These are phyloP conservation scores for Psittacus erithacus DNA, from an alignment of 2,113 vertebrate genomes.

Conservation along the genomic window DNA sequence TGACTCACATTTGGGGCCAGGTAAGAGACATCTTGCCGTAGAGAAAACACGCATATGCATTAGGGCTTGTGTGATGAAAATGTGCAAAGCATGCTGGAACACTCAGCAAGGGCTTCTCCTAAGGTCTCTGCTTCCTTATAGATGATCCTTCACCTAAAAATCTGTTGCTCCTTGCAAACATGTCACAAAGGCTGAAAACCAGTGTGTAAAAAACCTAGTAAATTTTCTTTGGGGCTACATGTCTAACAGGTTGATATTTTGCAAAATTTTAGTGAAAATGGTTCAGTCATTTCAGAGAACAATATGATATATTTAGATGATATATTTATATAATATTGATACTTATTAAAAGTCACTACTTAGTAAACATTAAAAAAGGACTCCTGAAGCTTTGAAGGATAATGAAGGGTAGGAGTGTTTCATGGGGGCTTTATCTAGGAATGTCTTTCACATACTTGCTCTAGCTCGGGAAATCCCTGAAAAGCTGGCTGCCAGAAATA, in stretches of 20 bases:
- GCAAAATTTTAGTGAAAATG: neutral
- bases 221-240: neutral
- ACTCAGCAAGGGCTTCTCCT: neutral
- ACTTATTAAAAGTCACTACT: neutral
- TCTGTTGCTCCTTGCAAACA: neutral
- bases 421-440: neutral
- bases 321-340: neutral
- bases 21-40: neutral
- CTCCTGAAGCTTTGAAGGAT: neutral
- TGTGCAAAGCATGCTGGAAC: neutral
- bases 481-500: neutral
- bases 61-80: neutral
- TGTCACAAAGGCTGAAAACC: neutral
- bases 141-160: neutral
- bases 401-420: neutral
- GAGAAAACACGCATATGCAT: neutral
- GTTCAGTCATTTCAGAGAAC: neutral
- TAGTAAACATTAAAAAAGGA: neutral
- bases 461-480: neutral
- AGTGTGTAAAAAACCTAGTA: neutral
- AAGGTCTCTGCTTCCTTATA: neutral
- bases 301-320: neutral
- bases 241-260: fast-evolving
- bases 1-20: neutral
- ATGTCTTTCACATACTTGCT: neutral